Evolutionary conservation across 2,113 vertebrate genomes (phyloP), one percentile per base, ranked within the genome.

Genomic region (Aptenodytes patagonicus): DNA sequence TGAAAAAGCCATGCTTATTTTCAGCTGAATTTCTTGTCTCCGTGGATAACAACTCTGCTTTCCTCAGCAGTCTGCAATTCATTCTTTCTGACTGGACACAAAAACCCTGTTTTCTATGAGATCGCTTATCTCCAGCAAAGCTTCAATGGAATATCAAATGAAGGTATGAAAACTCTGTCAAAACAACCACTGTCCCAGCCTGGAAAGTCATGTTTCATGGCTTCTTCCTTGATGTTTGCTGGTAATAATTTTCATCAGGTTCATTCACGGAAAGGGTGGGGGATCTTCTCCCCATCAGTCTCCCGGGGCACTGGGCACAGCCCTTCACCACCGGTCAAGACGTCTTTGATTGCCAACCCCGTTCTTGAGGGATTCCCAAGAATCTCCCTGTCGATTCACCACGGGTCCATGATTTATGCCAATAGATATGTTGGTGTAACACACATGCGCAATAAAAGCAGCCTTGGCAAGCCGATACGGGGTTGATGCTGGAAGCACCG

Each of bases 31-130:
- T 90, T 93, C 80, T 87, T 64, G 80, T 60, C 77, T 95, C 73
- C 31, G 40, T 72, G 81, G 40, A 69, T 85, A 94, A 89, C 32
- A 72, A 61, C 44, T 82, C 44, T 26, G 77, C 77, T 95, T 95
- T 91, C 73, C 68, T 89, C 80, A 87, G 91, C 72, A 82, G 40
- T 49, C 80, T 60, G 83, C 73, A 85, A 92, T 69, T 66, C 34
- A 15, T 76, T 83, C 83, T 91, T 89, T 87, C 61, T 79, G 34
- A 54, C 77, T 57, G 80, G 86, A 71, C 87, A 91, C 80, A 95
- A 97, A 96, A 95, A 60, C 61, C 42, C 68, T 79, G 61, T 78
- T 96, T 91, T 75, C 92, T 87, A 22, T n/a, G n/a, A 84, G 73
- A 92, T 82, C 13, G 0, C 70, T 94, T 92, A 84, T 92, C 96